These are phyloP conservation scores for Laspeyria flexula DNA, from an alignment of 2,888 invertebrate species.

Conservation along the genomic window DNA sequence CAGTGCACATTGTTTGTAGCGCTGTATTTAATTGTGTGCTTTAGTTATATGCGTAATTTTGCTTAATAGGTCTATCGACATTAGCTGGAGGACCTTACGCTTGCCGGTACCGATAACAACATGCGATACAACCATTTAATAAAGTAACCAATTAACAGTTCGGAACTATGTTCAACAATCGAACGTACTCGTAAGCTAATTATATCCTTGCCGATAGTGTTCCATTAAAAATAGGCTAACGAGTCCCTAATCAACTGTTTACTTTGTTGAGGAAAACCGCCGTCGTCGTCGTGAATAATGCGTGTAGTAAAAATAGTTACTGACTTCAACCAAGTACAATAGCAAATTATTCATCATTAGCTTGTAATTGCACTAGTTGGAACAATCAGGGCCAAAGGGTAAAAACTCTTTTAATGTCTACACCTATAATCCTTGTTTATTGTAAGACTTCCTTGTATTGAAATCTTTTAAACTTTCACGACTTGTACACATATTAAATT, in stretches of 20 bases:
- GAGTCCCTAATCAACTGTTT: constrained; percentile 62
- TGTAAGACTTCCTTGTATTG: background rate
- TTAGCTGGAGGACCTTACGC: background rate
- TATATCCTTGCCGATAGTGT: constrained; percentile 36
- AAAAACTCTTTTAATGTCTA: background rate
- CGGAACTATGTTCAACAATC: constrained; percentile 22
- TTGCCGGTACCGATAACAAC: constrained; percentile 21
- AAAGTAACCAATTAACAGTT: constrained; percentile 36
- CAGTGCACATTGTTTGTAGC: too few species aligned
- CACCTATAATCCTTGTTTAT: constrained; percentile 11
- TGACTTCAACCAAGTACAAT: constrained; percentile 6
- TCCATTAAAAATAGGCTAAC: constrained; percentile 49
- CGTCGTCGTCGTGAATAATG: constrained; percentile 16
- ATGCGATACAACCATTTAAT: constrained; percentile 24
- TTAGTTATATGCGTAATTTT: background rate
- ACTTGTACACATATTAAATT: too few species aligned
- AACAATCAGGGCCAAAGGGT: constrained; percentile 1
- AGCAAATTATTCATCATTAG: constrained; percentile 12
- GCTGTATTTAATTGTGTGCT: background rate
- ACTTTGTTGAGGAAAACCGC: constrained; percentile 60
- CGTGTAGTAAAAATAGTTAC: constrained; percentile 18
- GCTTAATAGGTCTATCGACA: background rate
- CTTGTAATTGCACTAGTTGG: background rate
- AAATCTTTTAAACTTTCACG: too few species aligned
- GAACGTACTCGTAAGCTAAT: constrained; percentile 30